Evolutionary conservation across 1,140 invertebrate genomes (phyloP).

Genomic region (Thalassaphorura encarpata): DNA sequence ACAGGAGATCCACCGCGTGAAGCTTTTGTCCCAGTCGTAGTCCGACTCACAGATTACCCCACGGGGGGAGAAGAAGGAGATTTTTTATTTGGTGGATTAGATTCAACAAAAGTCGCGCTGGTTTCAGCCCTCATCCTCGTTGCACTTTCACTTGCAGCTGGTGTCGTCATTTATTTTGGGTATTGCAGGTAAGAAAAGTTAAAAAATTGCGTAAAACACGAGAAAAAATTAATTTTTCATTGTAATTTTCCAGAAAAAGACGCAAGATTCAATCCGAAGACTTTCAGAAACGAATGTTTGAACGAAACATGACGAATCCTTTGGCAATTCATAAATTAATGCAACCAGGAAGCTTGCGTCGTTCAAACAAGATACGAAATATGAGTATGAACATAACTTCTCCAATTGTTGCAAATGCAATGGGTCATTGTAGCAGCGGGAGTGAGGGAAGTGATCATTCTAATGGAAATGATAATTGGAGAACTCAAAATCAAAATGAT

Average conservation of each 20-base stretch:
- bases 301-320: slow-evolving; percentile 32
- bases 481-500: no score
- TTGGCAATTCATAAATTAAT: slow-evolving; percentile 30
- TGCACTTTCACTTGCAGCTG: slow-evolving; percentile 21
- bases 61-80: slow-evolving; percentile 13
- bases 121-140: slow-evolving; percentile 25
- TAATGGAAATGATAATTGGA: slow-evolving; percentile 10
- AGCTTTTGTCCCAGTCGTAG: slow-evolving; percentile 31
- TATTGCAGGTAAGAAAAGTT: slow-evolving; percentile 23
- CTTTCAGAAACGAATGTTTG: slow-evolving; percentile 31
- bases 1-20: slow-evolving; percentile 26
- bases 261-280: slow-evolving; percentile 32
- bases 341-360: slow-evolving; percentile 18
- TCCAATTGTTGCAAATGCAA: slow-evolving; percentile 19
- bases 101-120: slow-evolving; percentile 26
- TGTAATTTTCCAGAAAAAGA: slow-evolving; percentile 24
- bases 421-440: slow-evolving; percentile 8
- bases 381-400: slow-evolving; percentile 32
- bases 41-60: slow-evolving; percentile 23
- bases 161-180: slow-evolving; percentile 29
- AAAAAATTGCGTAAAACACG: no score
- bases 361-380: slow-evolving; percentile 31
- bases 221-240: background rate
- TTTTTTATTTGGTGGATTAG: slow-evolving; percentile 21
- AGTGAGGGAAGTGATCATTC: no score